phyloP scores from a whole-genome alignment of 2,888 invertebrate species.

The Selenia dentaria region DNA sequence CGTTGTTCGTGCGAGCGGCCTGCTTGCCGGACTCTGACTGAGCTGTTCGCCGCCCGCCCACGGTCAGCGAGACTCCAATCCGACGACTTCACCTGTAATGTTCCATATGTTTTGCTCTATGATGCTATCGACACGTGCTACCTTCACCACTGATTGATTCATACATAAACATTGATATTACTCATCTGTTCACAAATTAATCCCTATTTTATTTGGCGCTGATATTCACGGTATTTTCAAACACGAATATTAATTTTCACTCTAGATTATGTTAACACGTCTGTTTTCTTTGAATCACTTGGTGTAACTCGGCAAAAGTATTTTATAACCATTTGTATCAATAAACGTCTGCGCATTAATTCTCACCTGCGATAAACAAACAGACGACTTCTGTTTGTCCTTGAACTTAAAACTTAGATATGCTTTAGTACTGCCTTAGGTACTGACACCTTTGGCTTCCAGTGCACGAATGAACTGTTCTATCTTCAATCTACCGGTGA shows the following conservation, averaged over 20 bases:
- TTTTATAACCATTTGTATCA: conserved; percentile 22
- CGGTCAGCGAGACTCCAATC: conserved; percentile 45
- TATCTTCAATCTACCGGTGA: too few species aligned
- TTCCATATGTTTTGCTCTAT: conserved; percentile 53
- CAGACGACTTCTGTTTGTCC: conserved; percentile 42
- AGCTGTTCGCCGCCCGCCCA: conserved; percentile 65
- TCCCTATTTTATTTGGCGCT: too few species aligned
- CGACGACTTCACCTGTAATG: conserved; percentile 69
- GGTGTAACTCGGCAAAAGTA: conserved; percentile 4
- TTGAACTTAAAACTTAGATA: conserved; percentile 68
- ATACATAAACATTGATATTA: conserved; percentile 16
- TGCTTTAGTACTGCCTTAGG: conserved; percentile 41
- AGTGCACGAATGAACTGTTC: conserved; percentile 58
- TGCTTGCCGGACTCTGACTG: conserved; percentile 78
- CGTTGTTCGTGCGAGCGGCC: conserved; percentile 82
- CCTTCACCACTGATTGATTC: conserved; percentile 38
- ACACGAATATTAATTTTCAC: neutral
- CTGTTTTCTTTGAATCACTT: conserved; percentile 2
- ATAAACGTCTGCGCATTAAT: conserved; percentile 14
- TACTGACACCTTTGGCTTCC: conserved; percentile 57
- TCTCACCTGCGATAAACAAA: conserved; percentile 60
- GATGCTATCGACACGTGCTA: conserved; percentile 39
- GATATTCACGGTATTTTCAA: neutral
- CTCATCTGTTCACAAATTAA: too few species aligned
- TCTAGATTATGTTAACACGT: neutral